Percentiles rank a stretch among this genome's conserved stretches.
Conservation (phyloP, 2,113 vertebrate species). For the Motacilla tschutschensis region DNA sequence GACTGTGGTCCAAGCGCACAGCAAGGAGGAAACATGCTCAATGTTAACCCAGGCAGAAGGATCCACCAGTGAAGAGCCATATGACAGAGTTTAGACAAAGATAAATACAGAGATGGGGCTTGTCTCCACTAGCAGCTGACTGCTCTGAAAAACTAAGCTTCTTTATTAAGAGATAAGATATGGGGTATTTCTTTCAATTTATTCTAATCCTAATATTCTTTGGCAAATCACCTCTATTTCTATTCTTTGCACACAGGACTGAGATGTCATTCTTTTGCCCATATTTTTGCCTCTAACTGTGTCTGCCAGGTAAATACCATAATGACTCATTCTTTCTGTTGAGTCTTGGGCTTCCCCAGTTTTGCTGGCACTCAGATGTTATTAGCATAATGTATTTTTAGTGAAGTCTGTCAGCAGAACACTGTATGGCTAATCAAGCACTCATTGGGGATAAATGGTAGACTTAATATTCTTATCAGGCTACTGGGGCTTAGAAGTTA, state of each 20-base stretch:
- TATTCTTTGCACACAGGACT: neutral
- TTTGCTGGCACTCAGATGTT: slow-evolving; percentile 19
- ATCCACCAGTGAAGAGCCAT: neutral
- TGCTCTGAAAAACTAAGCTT: neutral
- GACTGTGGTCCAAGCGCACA: rapidly evolving
- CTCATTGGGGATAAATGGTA: slow-evolving; percentile 44
- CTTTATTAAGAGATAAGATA: neutral
- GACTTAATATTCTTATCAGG: slow-evolving; percentile 59
- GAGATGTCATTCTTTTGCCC: neutral
- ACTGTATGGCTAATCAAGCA: slow-evolving; percentile 49
- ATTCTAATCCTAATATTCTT: neutral
- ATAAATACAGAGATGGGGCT: neutral
- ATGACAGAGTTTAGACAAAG: neutral
- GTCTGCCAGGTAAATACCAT: slow-evolving; percentile 25
- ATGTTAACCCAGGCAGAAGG: neutral
- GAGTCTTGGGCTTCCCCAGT: slow-evolving; percentile 13
- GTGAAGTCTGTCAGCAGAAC: slow-evolving; percentile 63
- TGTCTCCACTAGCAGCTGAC: neutral
- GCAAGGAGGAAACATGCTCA: rapidly evolving
- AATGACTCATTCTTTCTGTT: slow-evolving; percentile 20
- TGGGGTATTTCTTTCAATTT: neutral
- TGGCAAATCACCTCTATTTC: neutral
- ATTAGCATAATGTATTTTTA: slow-evolving; percentile 67
- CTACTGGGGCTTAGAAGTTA: slow-evolving; percentile 16
- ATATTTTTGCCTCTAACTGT: neutral